Base-by-base conservation (phyloP, 2,888 invertebrate species). In the Odontocolon sp. region DNA sequence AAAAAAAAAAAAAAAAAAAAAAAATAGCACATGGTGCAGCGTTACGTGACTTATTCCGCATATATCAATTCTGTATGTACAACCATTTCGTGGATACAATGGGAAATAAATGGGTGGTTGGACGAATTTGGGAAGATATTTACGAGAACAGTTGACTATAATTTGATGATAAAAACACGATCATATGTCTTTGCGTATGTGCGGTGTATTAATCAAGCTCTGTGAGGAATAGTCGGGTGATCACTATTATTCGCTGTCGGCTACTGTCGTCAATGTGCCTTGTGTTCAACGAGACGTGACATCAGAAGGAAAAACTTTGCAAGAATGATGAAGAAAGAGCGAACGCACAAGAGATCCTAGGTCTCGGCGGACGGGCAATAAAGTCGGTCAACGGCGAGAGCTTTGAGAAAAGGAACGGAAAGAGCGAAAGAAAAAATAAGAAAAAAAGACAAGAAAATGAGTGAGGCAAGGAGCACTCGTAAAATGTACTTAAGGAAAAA, bases 401-500 rank as follows among this genome's bases (percentile, higher is more conserved):
- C 23, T 47, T 14, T 33, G 36, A 36, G 21, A 23, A 36, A 31
- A 16, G 11, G 33, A 47, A 26, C 31, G 11, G 36, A 36, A n/a
- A 23, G 36, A 26, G 23, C 50, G 31, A 63, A 63, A 63, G 47
- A 36, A 26, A 6, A 9, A 23, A 14, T 3, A 38, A 40, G 36
- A 8, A 3, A 5, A 47, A 33, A 11, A 14, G 33, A 31, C n/a
- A 45, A n/a, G 31, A 45, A 18, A 33, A 21, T 18, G 2, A 21
- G 11, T 2, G 9, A 63, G 14, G 14, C 40, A 61, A 61, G 61
- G 33, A 31, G 47, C 59, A 42, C 59, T 63, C 47, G 63, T 63
- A 63, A 63, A 50, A 36, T 63, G 33, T 47, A 63, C 63, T 50
- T 50, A 63, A 63, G 47, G 47, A 45, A 63, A 63, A 63, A 63